phyloP scores from a whole-genome alignment of 2,888 invertebrate genomes.

The Steinernema scapterisci region DNA sequence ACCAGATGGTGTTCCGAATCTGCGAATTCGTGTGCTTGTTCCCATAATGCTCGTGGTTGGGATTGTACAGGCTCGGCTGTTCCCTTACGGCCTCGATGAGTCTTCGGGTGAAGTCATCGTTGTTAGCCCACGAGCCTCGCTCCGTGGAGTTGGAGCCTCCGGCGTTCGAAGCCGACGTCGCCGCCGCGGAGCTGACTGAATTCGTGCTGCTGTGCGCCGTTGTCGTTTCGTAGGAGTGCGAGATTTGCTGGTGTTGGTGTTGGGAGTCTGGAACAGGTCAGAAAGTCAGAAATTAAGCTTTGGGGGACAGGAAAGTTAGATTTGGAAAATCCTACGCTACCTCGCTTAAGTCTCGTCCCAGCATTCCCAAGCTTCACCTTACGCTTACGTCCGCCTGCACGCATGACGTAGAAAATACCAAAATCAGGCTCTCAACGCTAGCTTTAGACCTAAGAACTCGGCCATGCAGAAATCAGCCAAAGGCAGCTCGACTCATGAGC shows the following conservation, averaged over 20 bases:
- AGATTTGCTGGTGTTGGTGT: not conserved
- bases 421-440: no score
- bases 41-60: constrained; percentile 43
- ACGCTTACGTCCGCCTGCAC: no score
- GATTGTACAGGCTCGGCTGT: constrained; percentile 42
- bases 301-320: no score
- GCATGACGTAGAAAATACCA: no score
- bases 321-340: no score
- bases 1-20: constrained; percentile 38
- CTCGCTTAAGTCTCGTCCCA: no score
- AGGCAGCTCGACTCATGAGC: no score
- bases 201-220: constrained; percentile 22
- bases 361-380: no score
- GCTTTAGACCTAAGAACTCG: no score
- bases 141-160: constrained; percentile 4
- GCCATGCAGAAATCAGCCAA: no score
- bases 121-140: constrained; percentile 21
- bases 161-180: not conserved
- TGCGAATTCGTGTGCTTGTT: constrained; percentile 44
- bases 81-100: constrained; percentile 35
- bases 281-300: not conserved
- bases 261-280: not conserved
- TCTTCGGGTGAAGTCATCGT: constrained; percentile 26
- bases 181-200: not conserved
- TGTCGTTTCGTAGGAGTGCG: constrained; percentile 5